Evolutionary conservation across 2,113 vertebrate species (phyloP), one percentile per base, ranked within the genome.

Genomic region (Trogon melanurus): DNA sequence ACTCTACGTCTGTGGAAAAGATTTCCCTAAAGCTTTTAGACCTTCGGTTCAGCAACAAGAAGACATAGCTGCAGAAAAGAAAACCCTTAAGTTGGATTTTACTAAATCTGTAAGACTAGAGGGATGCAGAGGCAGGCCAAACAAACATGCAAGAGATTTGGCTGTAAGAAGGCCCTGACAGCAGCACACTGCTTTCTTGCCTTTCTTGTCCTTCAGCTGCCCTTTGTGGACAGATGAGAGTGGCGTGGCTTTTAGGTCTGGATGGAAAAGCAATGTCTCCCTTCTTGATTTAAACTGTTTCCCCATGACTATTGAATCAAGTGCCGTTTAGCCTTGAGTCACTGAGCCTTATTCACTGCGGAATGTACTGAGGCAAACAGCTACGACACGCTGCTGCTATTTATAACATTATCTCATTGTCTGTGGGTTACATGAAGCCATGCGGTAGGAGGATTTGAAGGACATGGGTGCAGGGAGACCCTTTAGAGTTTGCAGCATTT

Each of bases 241-340:
- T 51, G 20, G 15, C 48, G 34, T 0, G 1, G 66, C 70, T 89
- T 58, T 44, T 85, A 73, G 58, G 71, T 32, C 26, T 0, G 4
- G 58, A 29, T 91, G 89, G 90, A 95, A 95, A 95, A 96, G 44
- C 14, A 8, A 1, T 9, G n/a, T 82, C 67, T 92, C 60, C n/a
- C 64, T 84, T 83, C 79, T 85, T 50, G 36, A 85, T 90, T 86
- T 45, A 69, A 74, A 65, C 75, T 38, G 0, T 66, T 85, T 95
- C 26, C 85, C 90, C 60, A 11, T 90, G 88, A 70, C 79, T 79
- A 0, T 5, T 54, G 89, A 82, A 85, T 65, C 32, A 41, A 85
- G 48, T 38, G 50, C 32, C 64, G 38, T 84, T 90, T 66, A 74
- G 82, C 85, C 93, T 93, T 80, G 88, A 95, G 82, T 95, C 91